Base-by-base conservation (phyloP, 2,888 invertebrate genomes). In the Coremacera marginata region DNA sequence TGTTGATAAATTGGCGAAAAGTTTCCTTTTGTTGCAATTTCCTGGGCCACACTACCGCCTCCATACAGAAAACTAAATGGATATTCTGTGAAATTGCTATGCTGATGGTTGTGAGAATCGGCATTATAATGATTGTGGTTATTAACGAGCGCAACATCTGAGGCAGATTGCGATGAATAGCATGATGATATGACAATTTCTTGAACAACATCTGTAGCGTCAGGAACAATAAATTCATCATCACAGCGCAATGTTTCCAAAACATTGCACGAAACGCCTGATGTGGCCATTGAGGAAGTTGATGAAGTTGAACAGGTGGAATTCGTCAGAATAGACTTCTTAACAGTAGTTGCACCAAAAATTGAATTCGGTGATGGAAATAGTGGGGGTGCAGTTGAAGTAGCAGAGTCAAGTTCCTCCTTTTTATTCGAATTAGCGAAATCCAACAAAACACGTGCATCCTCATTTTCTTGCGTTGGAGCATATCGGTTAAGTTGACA, bases 321-420 rank as follows among this genome's bases (percentile, higher is more conserved):
- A 60, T 51, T 52, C 14, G 16, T 16, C 11, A 44, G 37, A 57
- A 4, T 76, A 5, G 63, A 27, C 44, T 65, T 52, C 16, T 75
- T 49, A 11, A 25, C 3, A 14, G 75, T 31, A 14, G 37, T 73
- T 25, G 75, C 51, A 8, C 70, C 73, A 75, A 87, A 87, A 2
- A 87, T 83, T 0, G 88, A 88, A 5, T 82, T 83, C 4, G 87
- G 82, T n/a, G 87, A 87, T 3, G 86, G 86, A 79, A 87, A 87
- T n/a, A 82, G 80, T 1, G 81, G 79, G 8, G 81, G 22, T 8
- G 73, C 51, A 22, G 68, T 16, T 19, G 52, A 22, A 2, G 77
- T 16, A 55, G 62, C 9, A 5, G 78, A 65, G 1, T n/a, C 68
- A 11, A 27, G 0, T 22, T 27, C 27, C 16, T 22, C 51, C 7